phyloP scores from a whole-genome alignment of 2,888 invertebrate species.

The Priapulus caudatus region DNA sequence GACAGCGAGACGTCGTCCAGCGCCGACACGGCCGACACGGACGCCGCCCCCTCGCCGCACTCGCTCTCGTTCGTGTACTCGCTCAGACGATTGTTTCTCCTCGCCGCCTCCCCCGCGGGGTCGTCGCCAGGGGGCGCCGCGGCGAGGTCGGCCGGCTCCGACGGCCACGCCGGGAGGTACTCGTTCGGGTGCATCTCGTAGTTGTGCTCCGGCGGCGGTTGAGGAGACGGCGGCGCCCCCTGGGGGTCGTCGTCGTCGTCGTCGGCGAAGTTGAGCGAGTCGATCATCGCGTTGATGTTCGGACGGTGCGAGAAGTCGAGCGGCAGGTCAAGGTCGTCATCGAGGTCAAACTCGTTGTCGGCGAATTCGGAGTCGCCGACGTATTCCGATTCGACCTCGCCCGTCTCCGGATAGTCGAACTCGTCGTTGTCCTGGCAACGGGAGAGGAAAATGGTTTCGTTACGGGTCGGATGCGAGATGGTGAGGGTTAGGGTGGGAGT shows the following conservation, averaged over 20 bases:
- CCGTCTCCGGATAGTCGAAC: slow-evolving; percentile 27
- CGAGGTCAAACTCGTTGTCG: slow-evolving; percentile 44
- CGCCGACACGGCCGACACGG: slow-evolving; percentile 17
- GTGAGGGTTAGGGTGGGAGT: no score
- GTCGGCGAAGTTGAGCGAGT: slow-evolving; percentile 27
- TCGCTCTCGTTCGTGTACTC: neutral
- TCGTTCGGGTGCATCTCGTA: slow-evolving; percentile 71
- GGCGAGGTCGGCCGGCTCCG: slow-evolving; percentile 26
- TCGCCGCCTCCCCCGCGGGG: neutral
- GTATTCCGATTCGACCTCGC: slow-evolving; percentile 41
- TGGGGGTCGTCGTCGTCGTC: slow-evolving; percentile 26
- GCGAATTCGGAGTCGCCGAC: slow-evolving; percentile 56
- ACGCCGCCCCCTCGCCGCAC: neutral
- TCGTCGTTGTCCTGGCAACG: slow-evolving; percentile 52
- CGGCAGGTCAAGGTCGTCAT: slow-evolving; percentile 31
- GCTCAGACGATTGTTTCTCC: neutral
- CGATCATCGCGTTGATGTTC: slow-evolving; percentile 40
- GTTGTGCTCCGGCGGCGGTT: slow-evolving; percentile 40
- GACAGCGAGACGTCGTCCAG: slow-evolving; percentile 56
- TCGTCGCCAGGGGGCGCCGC: slow-evolving; percentile 21
- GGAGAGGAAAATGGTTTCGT: no score
- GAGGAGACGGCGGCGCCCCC: slow-evolving; percentile 25
- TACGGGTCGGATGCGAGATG: no score
- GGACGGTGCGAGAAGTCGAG: no score
- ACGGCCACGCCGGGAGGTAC: slow-evolving; percentile 50